A percentile compares a stretch with the other conserved stretches of the same genome.
These are phyloP conservation scores for Drosophila kambysellisi DNA, from an alignment of 2,888 invertebrate genomes.

Conservation along the genomic window DNA sequence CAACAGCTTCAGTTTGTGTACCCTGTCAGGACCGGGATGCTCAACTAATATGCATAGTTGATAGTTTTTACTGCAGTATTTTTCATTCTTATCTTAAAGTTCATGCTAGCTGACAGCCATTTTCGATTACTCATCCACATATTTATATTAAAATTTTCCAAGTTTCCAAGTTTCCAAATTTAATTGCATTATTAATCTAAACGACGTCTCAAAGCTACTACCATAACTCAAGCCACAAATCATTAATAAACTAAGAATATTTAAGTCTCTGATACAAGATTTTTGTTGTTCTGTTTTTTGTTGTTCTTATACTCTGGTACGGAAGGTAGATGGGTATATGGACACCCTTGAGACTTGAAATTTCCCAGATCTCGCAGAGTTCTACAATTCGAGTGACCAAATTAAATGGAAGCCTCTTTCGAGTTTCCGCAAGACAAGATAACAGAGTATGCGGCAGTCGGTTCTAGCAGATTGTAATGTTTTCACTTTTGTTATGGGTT, in stretches of 20 bases:
- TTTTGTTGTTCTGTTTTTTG: not conserved
- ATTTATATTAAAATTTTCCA: not conserved
- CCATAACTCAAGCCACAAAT: not conserved
- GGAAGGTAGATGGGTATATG: not conserved
- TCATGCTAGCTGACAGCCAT: not conserved
- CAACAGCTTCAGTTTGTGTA: conserved; percentile 24
- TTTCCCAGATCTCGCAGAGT: not conserved
- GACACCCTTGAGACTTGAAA: not conserved
- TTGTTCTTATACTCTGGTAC: not conserved
- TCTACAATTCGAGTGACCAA: not conserved
- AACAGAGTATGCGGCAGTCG: not conserved
- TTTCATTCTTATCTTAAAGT: not conserved
- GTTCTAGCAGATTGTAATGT: too few species aligned
- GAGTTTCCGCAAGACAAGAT: not conserved
- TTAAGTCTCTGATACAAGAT: not conserved
- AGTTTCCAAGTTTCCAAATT: not conserved
- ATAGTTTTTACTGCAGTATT: not conserved
- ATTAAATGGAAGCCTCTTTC: not conserved
- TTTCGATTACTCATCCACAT: not conserved
- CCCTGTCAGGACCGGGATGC: not conserved
- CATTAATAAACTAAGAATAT: not conserved
- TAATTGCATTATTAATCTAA: not conserved
- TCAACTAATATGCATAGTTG: not conserved
- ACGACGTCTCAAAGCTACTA: too few species aligned
- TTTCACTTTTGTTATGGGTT: conserved; percentile 24